Evolutionary conservation across 1,140 invertebrate species (phyloP).

Genomic region (Procambarus virginalis): DNA sequence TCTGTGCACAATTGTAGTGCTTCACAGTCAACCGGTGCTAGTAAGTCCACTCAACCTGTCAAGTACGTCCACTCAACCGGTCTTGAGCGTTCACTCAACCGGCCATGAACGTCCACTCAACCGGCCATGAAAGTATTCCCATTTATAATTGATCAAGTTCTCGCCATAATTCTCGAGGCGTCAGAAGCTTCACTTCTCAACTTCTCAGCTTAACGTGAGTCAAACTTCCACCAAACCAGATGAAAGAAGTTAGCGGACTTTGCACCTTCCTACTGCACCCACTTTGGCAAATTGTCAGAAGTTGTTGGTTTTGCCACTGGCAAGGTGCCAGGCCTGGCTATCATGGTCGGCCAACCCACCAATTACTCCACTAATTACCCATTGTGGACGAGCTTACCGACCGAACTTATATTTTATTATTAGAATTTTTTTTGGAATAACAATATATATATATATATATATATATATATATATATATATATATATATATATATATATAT

Average conservation of each 20-base stretch:
- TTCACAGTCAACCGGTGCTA: no score
- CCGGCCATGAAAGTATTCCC: no score
- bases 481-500: no score
- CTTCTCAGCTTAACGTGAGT: background rate
- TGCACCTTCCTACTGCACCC: background rate
- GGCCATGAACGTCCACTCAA: no score
- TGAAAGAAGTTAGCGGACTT: background rate
- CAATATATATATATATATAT: no score
- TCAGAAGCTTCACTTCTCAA: background rate
- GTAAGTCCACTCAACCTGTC: no score
- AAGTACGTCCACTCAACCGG: no score
- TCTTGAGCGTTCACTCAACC: no score
- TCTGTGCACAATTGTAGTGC: no score
- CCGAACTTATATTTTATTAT: background rate
- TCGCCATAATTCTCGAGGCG: background rate
- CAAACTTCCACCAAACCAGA: background rate
- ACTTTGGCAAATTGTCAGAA: background rate
- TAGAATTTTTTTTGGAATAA: background rate
- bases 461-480: no score
- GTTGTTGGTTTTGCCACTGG: background rate
- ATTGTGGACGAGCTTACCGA: background rate
- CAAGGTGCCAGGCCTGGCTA: background rate
- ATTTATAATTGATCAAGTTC: no score
- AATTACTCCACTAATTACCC: background rate
- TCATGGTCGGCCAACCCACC: background rate